phyloP scores from a whole-genome alignment of 2,113 vertebrate species.

The Cyphomyrus discorhynchus region DNA sequence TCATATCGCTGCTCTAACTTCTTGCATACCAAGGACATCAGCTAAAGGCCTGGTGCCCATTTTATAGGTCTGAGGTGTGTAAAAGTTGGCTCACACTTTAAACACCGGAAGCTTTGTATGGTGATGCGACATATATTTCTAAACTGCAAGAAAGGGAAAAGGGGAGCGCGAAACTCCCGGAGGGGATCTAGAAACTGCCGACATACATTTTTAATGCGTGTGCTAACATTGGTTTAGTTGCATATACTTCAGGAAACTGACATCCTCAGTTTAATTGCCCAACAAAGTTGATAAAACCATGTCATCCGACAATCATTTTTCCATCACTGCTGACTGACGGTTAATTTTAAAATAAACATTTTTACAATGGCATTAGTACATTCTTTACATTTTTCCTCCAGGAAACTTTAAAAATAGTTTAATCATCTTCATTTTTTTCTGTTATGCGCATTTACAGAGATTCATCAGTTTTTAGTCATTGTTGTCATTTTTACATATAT shows the following conservation, averaged over 20 bases:
- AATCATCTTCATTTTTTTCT: background rate
- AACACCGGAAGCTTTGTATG: background rate
- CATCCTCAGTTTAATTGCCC: background rate
- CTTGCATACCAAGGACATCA: background rate
- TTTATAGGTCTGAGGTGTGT: background rate
- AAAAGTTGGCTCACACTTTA: background rate
- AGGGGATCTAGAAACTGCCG: background rate
- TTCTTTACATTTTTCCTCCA: background rate
- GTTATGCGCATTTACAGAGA: background rate
- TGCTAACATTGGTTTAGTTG: constrained; percentile 6
- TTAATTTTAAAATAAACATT: background rate
- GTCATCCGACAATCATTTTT: background rate
- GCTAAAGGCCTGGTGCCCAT: background rate
- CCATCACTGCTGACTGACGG: background rate
- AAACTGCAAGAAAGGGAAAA: background rate
- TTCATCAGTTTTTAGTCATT: background rate
- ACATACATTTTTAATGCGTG: background rate
- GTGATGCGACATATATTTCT: background rate
- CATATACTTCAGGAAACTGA: background rate
- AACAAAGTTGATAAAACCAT: background rate
- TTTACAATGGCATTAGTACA: background rate
- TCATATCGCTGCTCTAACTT: background rate
- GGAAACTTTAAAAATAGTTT: background rate
- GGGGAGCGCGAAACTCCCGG: background rate
- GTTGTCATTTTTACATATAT: background rate